Base-by-base conservation (phyloP, 2,888 invertebrate genomes). In the Yponomeuta plumbellus region DNA sequence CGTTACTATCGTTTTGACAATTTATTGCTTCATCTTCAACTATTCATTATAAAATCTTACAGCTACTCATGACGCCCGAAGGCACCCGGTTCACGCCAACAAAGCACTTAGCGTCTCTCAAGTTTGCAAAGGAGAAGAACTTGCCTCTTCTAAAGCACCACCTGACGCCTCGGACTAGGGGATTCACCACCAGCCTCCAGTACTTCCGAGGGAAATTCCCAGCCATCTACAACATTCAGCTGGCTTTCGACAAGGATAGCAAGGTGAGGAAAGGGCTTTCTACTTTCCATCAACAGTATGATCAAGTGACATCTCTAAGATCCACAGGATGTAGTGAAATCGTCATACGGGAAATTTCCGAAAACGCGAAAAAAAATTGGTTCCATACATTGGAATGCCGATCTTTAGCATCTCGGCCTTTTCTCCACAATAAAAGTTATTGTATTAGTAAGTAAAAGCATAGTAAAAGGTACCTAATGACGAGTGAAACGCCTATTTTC, bases 111-210 rank as follows among this genome's bases (percentile, higher is more conserved):
- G 96, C 96, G 0, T 97, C 98, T 67, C 90, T 97, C 75, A 95
- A 96, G 78, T 97, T 98, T 81, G 97, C 98, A 0, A 92, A 93
- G 75, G 95, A 97, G 74, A 96, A 96, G 77, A 97, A 97, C 71
- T 93, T 98, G 74, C 95, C 97, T 0, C 91, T 94, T 71, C 91
- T 98, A 39, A 97, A 97, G 78, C 95, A 98, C 80, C 98, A 98
- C 80, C 92, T 99, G 64, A 94, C 97, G 34, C 98, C 99, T n/a
- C 93, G 98, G 69, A 97, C 98, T n/a, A 96, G 96, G 85, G 99
- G 99, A 2, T 99, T 99, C 80, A 95, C 95, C 0, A 95, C 97
- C 66, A 97, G 97, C 80, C 89, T 98, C 74, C 94, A 95, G 66
- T 94, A 95, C 72, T 93, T 98, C 82, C 94, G 95, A 77, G 96